phyloP scores from a whole-genome alignment of 92 coral and sea anemone species.

The Muricea muricata region DNA sequence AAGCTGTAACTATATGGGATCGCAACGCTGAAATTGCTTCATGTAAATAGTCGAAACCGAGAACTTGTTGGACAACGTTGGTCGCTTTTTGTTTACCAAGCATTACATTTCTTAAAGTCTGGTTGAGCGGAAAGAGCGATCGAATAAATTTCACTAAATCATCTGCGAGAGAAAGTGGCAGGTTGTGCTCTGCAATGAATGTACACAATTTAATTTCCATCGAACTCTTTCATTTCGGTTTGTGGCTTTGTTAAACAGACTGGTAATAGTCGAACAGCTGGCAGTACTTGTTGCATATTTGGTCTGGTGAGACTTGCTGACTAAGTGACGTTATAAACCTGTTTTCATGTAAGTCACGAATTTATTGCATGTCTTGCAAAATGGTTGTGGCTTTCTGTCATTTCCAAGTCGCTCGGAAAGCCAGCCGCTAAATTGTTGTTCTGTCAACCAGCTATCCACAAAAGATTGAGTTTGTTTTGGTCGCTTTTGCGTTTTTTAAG shows the following conservation, averaged over 20 bases:
- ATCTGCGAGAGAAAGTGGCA: constrained; percentile 16
- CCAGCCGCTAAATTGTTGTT: constrained; percentile 26
- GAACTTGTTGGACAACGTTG: constrained; percentile 2
- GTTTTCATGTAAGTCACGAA: constrained; percentile 20
- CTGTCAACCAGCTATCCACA: constrained; percentile 37
- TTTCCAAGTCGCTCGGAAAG: constrained; percentile 21
- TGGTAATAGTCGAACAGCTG: background rate
- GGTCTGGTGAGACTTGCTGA: background rate
- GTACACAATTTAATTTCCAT: constrained; percentile 37
- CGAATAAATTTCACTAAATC: constrained; percentile 23
- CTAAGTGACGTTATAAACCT: constrained; percentile 23
- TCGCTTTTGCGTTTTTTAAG: background rate
- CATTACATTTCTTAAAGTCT: background rate
- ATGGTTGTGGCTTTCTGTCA: constrained; percentile 27
- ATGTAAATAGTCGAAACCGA: constrained; percentile 9
- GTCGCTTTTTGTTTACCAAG: constrained; percentile 10
- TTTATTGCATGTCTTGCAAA: constrained; percentile 30
- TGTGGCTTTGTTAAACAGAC: background rate
- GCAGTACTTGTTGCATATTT: background rate
- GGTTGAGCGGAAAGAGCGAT: constrained; percentile 25
- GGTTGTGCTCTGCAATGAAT: constrained; percentile 19
- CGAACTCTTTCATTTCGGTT: constrained; percentile 10
- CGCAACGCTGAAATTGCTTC: constrained; percentile 3
- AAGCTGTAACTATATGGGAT: background rate
- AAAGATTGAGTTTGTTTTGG: constrained; percentile 14